phyloP scores from a whole-genome alignment of 2,888 invertebrate genomes.

The Meandrusa payeni region DNA sequence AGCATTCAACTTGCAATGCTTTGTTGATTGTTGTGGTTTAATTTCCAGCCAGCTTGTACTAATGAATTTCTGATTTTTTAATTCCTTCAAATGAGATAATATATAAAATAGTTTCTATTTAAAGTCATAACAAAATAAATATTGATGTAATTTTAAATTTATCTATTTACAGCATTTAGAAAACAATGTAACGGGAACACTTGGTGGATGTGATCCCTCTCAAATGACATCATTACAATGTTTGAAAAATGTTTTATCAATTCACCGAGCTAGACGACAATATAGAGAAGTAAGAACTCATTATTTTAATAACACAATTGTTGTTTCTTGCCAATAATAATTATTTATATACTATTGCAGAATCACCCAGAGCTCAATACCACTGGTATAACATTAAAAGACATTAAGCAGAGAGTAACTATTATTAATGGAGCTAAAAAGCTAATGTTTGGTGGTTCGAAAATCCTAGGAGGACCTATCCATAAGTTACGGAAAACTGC shows the following conservation, averaged over 20 bases:
- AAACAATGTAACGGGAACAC: constrained; percentile 59
- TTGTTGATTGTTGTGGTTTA: no score
- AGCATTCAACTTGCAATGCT: no score
- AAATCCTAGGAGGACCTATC: constrained; percentile 48
- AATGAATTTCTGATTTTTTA: no score
- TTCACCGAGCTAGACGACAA: constrained; percentile 86
- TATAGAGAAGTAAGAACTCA: constrained; percentile 82
- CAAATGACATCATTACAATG: constrained; percentile 80
- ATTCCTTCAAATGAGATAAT: no score
- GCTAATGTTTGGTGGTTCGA: constrained; percentile 69
- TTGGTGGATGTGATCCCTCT: constrained; percentile 55
- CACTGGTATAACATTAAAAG: constrained; percentile 86
- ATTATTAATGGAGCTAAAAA: constrained; percentile 74
- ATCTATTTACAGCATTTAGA: constrained; percentile 52
- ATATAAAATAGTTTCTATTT: no score
- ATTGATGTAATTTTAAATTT: no score
- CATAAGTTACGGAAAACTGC: constrained; percentile 56
- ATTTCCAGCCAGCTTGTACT: no score
- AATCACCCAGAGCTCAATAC: constrained; percentile 89
- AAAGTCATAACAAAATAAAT: no score
- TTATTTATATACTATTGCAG: no score
- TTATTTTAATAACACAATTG: constrained; percentile 17
- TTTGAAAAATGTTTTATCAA: constrained; percentile 84
- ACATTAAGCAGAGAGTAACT: constrained; percentile 77
- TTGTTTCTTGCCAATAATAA: constrained; percentile 10